Base-by-base conservation (phyloP, 2,113 vertebrate species). In the Pedetes capensis region DNA sequence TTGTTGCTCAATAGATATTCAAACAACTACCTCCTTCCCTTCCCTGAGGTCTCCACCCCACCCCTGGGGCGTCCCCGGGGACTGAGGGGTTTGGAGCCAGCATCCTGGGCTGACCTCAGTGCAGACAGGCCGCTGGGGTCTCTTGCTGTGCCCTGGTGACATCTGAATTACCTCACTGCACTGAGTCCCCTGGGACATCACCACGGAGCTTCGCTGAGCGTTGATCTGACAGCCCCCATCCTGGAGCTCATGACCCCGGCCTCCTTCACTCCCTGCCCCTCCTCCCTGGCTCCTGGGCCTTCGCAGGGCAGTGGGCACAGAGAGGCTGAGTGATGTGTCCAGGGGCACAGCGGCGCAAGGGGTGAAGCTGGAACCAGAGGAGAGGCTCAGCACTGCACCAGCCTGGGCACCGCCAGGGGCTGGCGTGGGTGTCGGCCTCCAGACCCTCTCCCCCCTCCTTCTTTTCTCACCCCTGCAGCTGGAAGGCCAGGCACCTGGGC, bases 101-200 rank as follows among this genome's bases (percentile, higher is more conserved):
- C 18, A 2, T 32, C 27, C 4, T 6, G n/a, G 14, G 11, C n/a
- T 11, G 76, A 61, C 23, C 0, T 37, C 12, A 1, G 39, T 39
- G 6, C 29, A 3, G 39, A 23, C 18, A 3, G 27, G 32, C 61
- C 9, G 11, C n/a, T 23, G 18, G 51, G 7, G 37, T 76, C 39
- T 32, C 17, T n/a, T n/a, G 0, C 0, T 1, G 32, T 37, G 18
- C 27, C 34, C 88, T 1, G 0, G 16, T 3, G 75, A 10, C 16
- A 6, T 78, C 20, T 11, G 2, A 4, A 4, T 2, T 1, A 2
- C 75, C 42, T 75, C 18, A 12, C 44, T 1, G 6, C 3, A 0
- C 6, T 0, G 6, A 13, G 27, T 17, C 14, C 47, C 59, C 69
- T 34, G 47, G 11, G 32, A 57, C 1, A 3, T 4, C 10, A 6